Evolutionary conservation across 2,888 invertebrate species (phyloP).

Genomic region (Cryptops parisi): DNA sequence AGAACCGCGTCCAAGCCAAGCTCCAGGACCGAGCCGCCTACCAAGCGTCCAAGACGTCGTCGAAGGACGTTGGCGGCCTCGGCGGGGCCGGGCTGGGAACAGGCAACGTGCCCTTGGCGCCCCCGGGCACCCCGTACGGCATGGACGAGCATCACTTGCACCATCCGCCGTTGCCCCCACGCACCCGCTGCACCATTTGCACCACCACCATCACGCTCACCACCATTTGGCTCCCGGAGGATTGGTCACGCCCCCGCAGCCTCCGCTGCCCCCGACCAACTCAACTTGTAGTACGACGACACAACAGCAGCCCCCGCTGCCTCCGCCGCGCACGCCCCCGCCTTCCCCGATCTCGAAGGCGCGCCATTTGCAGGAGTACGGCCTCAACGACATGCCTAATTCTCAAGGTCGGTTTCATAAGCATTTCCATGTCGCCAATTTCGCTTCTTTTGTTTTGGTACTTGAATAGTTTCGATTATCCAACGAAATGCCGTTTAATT

Average conservation of each 20-base stretch:
- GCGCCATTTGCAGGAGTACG: slow-evolving; percentile 11
- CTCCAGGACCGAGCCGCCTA: slow-evolving; percentile 15
- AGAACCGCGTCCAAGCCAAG: slow-evolving; percentile 19
- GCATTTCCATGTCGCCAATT: too few species aligned
- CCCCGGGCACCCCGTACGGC: too few species aligned
- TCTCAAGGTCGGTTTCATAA: too few species aligned
- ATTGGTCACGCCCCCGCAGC: slow-evolving; percentile 7
- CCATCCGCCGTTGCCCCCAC: slow-evolving; percentile 7
- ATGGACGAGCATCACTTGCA: background rate
- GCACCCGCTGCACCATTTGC: slow-evolving; percentile 4
- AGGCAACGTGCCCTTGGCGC: background rate
- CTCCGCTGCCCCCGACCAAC: slow-evolving; percentile 15
- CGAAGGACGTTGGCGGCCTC: slow-evolving; percentile 16
- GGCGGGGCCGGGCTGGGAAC: too few species aligned
- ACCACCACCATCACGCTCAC: too few species aligned
- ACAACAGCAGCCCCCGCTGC: slow-evolving; percentile 12
- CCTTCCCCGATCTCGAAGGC: slow-evolving; percentile 17
- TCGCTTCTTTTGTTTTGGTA: too few species aligned
- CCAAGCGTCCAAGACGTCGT: slow-evolving; percentile 14
- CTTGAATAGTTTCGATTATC: too few species aligned
- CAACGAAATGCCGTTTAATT: too few species aligned
- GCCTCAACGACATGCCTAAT: background rate
- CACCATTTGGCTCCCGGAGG: too few species aligned
- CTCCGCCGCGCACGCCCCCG: slow-evolving; percentile 16
- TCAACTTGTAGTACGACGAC: too few species aligned